Evolutionary conservation across 1,140 invertebrate genomes (phyloP).

Genomic region (Sitophilus oryzae): DNA sequence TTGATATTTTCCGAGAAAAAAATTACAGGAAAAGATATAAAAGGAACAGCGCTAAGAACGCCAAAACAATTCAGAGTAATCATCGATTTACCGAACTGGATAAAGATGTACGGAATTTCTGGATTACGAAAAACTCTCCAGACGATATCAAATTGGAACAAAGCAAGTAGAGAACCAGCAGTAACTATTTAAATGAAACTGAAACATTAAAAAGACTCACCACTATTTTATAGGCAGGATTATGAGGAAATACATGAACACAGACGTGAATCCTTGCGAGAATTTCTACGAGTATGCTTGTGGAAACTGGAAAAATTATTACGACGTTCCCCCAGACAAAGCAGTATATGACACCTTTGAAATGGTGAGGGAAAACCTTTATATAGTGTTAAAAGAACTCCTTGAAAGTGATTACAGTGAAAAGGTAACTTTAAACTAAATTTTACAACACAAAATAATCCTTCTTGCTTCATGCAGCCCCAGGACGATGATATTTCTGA

Average conservation of each 20-base stretch:
- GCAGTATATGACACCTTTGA: slow-evolving; percentile 76
- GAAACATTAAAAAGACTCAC: too few species aligned
- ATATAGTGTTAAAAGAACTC: slow-evolving; percentile 62
- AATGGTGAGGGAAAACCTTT: slow-evolving; percentile 69
- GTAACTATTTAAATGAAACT: not conserved
- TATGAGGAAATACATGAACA: slow-evolving; percentile 76
- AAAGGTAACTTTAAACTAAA: not conserved
- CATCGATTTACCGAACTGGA: not conserved
- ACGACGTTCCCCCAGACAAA: slow-evolving; percentile 80
- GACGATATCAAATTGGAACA: slow-evolving; percentile 38
- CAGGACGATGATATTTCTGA: not conserved
- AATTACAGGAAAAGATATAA: slow-evolving; percentile 5
- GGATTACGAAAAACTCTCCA: slow-evolving; percentile 18
- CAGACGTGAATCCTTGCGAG: slow-evolving; percentile 70
- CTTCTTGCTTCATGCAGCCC: not conserved
- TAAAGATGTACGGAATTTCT: slow-evolving; percentile 18
- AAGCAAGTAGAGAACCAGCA: slow-evolving; percentile 25
- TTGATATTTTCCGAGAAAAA: not conserved
- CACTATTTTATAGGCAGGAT: slow-evolving; percentile 47
- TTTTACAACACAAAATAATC: slow-evolving; percentile 2
- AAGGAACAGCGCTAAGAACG: not conserved
- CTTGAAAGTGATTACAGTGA: slow-evolving; percentile 44
- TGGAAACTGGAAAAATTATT: slow-evolving; percentile 75
- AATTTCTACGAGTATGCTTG: slow-evolving; percentile 91
- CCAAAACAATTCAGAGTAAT: not conserved